phyloP scores from a whole-genome alignment of 1,140 invertebrate species.

The Pseudomyrmex gracilis region DNA sequence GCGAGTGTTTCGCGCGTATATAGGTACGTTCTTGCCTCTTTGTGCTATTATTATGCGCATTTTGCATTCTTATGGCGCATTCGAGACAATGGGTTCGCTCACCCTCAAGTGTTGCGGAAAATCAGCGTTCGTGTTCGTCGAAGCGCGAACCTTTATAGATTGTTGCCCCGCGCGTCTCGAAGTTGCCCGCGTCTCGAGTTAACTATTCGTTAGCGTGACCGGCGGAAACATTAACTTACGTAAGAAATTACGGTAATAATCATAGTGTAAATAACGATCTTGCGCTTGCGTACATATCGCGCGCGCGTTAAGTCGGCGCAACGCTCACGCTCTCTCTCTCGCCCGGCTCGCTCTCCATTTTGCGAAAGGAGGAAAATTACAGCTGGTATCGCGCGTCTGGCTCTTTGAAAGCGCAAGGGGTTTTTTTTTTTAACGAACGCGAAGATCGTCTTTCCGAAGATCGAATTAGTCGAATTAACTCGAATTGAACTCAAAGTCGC shows the following conservation, averaged over 20 bases:
- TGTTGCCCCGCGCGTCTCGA: neutral
- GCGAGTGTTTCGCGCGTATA: neutral
- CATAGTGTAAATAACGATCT: slow-evolving; percentile 43
- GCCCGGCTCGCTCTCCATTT: slow-evolving; percentile 32
- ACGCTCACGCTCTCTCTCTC: neutral
- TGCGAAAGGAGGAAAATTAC: slow-evolving; percentile 16
- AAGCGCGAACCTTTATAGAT: slow-evolving; percentile 49
- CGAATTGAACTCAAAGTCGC: too few relatives aligned
- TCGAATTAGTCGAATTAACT: too few relatives aligned
- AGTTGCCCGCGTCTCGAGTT: neutral
- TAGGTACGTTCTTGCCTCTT: slow-evolving; percentile 5
- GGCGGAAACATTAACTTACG: slow-evolving; percentile 40
- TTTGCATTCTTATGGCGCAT: slow-evolving; percentile 23
- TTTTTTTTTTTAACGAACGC: too few relatives aligned
- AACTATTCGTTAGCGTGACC: slow-evolving; percentile 53
- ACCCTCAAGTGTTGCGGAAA: slow-evolving; percentile 45
- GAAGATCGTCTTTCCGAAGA: too few relatives aligned
- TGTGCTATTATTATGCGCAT: neutral
- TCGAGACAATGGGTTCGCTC: slow-evolving; percentile 42
- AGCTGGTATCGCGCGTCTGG: too few relatives aligned
- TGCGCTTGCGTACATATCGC: slow-evolving; percentile 35
- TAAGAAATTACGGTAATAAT: slow-evolving; percentile 61
- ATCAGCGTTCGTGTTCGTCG: slow-evolving; percentile 41
- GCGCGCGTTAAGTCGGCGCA: slow-evolving; percentile 44
- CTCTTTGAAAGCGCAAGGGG: too few relatives aligned